A percentile compares a stretch with the other conserved stretches of the same genome.
Evolutionary conservation across 92 coral and sea anemone genomes (phyloP).

Genomic region (Hydrozoanthus gracilis): DNA sequence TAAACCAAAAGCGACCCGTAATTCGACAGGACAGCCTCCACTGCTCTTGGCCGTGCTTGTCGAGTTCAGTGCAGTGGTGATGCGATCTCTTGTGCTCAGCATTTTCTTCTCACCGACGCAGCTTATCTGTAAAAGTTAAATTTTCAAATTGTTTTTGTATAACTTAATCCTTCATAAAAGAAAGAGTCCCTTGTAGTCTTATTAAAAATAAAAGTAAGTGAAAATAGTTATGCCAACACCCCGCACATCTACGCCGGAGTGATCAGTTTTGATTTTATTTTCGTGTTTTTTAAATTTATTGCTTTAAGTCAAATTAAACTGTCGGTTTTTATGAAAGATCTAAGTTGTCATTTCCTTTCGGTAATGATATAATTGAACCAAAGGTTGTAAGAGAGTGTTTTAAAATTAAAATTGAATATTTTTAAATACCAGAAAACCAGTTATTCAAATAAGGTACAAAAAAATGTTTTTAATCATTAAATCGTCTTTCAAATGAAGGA

Average conservation of each 20-base stretch:
- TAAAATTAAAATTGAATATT: neutral
- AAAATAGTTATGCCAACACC: too few relatives aligned
- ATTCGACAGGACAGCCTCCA: neutral
- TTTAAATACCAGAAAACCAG: neutral
- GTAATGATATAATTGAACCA: neutral
- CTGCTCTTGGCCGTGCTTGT: neutral
- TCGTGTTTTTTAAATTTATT: neutral
- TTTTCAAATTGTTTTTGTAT: too few relatives aligned
- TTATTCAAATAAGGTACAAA: neutral
- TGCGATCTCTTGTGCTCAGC: neutral
- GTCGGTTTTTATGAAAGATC: neutral
- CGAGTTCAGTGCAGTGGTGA: neutral
- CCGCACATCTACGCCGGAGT: too few relatives aligned
- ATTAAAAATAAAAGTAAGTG: too few relatives aligned
- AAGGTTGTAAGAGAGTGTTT: neutral
- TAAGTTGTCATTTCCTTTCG: neutral
- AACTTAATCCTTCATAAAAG: too few relatives aligned
- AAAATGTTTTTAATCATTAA: neutral
- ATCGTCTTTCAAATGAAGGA: too few relatives aligned
- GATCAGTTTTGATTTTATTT: too few relatives aligned
- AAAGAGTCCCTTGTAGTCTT: too few relatives aligned
- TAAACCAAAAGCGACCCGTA: constrained; percentile 7
- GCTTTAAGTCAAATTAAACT: neutral
- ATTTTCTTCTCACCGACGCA: neutral
- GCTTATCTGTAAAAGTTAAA: neutral